Conservation (phyloP, 2,113 vertebrate genomes). For the Meriones unguiculatus region DNA sequence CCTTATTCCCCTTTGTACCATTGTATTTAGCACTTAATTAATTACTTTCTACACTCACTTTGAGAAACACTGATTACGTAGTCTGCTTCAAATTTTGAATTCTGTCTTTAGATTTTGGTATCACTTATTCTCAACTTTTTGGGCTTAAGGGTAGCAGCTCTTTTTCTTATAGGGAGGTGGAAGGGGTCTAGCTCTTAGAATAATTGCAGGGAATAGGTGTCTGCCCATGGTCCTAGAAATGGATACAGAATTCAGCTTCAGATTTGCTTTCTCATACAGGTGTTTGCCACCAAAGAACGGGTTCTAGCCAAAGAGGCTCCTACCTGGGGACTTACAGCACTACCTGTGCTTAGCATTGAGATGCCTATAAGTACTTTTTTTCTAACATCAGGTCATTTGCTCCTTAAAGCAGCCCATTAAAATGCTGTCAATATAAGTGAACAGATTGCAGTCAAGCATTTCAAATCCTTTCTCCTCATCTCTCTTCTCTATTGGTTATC, state of each 20-base stretch:
- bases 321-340: not conserved
- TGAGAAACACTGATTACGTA: conserved; percentile 22
- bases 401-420: not conserved
- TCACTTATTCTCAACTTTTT: not conserved
- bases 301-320: not conserved
- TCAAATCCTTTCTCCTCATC: not conserved
- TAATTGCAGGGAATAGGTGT: not conserved
- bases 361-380: not conserved
- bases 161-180: not conserved
- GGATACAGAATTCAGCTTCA: conserved; percentile 26
- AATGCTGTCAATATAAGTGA: conserved; percentile 19
- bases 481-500: not conserved
- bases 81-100: conserved; percentile 19
- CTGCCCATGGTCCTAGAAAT: not conserved
- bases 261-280: conserved; percentile 31
- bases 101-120: conserved; percentile 50
- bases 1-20: not conserved
- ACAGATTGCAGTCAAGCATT: not conserved
- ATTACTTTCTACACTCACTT: conserved; percentile 2
- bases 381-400: not conserved
- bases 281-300: not conserved
- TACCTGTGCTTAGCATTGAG: not conserved
- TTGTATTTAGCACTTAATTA: conserved; percentile 34
- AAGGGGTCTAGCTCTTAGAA: not conserved
- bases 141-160: not conserved